These are phyloP conservation scores for Rhagonycha fulva DNA, from an alignment of 2,888 invertebrate species.

Conservation along the genomic window DNA sequence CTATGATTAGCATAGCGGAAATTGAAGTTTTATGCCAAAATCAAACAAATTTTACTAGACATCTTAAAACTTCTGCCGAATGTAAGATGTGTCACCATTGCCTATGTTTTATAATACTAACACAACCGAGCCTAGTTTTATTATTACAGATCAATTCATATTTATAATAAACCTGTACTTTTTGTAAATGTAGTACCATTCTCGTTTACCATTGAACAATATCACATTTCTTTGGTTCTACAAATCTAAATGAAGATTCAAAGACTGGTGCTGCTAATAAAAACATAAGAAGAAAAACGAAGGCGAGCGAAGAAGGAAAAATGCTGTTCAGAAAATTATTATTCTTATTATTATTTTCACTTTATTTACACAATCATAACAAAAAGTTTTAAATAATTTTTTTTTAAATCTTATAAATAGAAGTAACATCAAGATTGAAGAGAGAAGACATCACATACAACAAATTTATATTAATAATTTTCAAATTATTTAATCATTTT, in stretches of 20 bases:
- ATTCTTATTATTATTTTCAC: not conserved
- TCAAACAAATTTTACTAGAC: conserved; percentile 25
- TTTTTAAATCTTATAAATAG: not conserved
- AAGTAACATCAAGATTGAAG: not conserved
- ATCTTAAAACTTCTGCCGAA: conserved; percentile 51
- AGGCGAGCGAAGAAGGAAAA: conserved; percentile 3
- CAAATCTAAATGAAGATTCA: not conserved
- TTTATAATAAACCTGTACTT: conserved; percentile 45
- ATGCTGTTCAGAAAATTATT: conserved; percentile 3
- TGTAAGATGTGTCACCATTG: conserved; percentile 49
- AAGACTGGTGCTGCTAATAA: not conserved
- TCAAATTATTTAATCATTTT: not conserved
- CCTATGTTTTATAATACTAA: conserved; percentile 33
- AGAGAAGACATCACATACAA: not conserved
- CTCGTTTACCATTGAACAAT: conserved; percentile 37
- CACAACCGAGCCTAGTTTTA: conserved; percentile 34
- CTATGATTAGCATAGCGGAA: conserved; percentile 53
- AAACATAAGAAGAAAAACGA: not conserved
- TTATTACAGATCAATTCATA: conserved; percentile 46
- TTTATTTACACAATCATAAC: not conserved
- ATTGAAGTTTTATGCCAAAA: conserved; percentile 42
- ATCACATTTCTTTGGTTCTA: conserved; percentile 13
- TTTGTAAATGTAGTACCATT: conserved; percentile 36
- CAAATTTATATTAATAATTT: not conserved
- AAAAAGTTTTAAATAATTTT: not conserved